phyloP scores from a whole-genome alignment of 2,797 vertebrate species.

The Takifugu rubripes region DNA sequence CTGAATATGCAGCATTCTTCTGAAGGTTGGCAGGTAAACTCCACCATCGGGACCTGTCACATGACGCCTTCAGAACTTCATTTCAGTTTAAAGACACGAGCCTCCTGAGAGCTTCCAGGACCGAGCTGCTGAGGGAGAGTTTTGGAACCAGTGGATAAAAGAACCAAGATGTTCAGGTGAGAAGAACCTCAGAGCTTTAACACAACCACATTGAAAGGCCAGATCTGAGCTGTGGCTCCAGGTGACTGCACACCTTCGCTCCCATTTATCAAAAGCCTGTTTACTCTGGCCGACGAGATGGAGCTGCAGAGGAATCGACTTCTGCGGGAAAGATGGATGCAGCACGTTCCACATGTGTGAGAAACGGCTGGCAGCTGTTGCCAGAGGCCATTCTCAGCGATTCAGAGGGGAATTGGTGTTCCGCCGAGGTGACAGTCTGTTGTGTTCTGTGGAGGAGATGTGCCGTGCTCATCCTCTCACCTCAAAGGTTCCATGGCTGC shows the following conservation, averaged over 20 bases:
- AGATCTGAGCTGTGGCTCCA: constrained; percentile 81
- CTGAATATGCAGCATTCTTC: constrained; percentile 12
- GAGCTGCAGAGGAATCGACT: constrained; percentile 82
- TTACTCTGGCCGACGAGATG: constrained; percentile 86
- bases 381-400: constrained; percentile 27
- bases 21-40: constrained; percentile 1
- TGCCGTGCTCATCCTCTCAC: no score
- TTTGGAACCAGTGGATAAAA: constrained; percentile 11
- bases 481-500: no score
- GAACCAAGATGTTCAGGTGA: constrained; percentile 86
- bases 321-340: constrained; percentile 79
- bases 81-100: constrained; percentile 51
- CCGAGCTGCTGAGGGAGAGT: constrained; percentile 21
- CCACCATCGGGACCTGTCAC: background rate
- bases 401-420: constrained; percentile 24
- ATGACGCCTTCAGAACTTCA: constrained; percentile 62
- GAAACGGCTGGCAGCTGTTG: constrained; percentile 38
- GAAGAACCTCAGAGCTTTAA: constrained; percentile 70
- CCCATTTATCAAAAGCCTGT: constrained; percentile 91
- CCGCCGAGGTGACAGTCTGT: constrained; percentile 19
- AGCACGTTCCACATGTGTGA: constrained; percentile 10
- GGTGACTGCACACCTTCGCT: constrained; percentile 95
- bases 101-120: constrained; percentile 81
- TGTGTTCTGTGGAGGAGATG: no score
- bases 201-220: constrained; percentile 24